A percentile compares a stretch with the other conserved stretches of the same genome.
Conservation (phyloP, 2,113 vertebrate genomes). For the Oreochromis aureus region DNA sequence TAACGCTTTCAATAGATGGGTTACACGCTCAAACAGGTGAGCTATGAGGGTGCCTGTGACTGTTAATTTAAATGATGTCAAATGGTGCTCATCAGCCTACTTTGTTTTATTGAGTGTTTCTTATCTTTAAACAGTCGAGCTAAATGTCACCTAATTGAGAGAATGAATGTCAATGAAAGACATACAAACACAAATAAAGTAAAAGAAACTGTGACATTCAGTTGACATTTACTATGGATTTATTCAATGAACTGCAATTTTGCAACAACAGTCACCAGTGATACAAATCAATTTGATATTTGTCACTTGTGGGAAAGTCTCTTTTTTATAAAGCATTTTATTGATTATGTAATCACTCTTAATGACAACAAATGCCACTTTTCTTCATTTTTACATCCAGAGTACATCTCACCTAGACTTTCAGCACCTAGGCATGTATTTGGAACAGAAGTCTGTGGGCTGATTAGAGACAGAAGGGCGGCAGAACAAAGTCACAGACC, state of each 20-base stretch:
- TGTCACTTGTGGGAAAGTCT: background rate
- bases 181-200: background rate
- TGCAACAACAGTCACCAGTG: background rate
- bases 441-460: background rate
- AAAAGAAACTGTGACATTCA: background rate
- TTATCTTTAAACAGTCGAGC: background rate
- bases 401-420: background rate
- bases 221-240: slow-evolving; percentile 17
- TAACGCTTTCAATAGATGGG: background rate
- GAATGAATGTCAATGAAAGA: background rate
- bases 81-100: background rate
- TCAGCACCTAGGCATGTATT: background rate
- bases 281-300: background rate
- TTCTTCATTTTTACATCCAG: background rate
- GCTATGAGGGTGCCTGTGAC: background rate
- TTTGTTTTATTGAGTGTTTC: background rate
- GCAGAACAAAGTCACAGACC: background rate
- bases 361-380: background rate
- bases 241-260: background rate
- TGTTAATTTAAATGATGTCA: background rate
- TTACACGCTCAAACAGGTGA: background rate
- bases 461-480: background rate
- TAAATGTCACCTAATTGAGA: background rate
- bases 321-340: background rate
- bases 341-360: background rate